phyloP scores from a whole-genome alignment of 2,797 vertebrate genomes.

The Syncerus caffer region DNA sequence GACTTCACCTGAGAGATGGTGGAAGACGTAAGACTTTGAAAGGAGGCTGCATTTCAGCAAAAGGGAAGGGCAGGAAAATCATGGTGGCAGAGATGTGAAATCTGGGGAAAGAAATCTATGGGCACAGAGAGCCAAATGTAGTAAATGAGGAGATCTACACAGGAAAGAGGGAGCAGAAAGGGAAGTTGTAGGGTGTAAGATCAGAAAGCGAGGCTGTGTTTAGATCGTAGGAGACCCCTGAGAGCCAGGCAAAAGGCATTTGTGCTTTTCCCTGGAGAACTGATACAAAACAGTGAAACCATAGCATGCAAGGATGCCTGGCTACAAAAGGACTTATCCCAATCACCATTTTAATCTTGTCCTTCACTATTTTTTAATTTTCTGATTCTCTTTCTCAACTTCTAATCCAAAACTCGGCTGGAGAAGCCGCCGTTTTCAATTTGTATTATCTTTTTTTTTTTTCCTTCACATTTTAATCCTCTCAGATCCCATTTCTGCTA shows the following conservation, averaged over 20 bases:
- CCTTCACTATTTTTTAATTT: constrained; percentile 44
- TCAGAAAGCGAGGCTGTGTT: neutral
- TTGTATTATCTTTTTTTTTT: constrained; percentile 71
- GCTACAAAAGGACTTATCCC: neutral
- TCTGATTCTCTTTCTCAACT: constrained; percentile 69
- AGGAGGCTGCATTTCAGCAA: neutral
- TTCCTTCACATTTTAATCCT: constrained; percentile 65
- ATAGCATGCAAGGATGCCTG: neutral
- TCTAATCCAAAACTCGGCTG: constrained; percentile 65
- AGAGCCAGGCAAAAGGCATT: constrained; percentile 16
- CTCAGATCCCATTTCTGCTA: constrained; percentile 74
- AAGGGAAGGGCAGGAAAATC: no score
- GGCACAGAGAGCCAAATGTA: neutral
- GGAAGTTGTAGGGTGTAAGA: neutral
- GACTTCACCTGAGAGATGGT: neutral
- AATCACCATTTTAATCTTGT: neutral
- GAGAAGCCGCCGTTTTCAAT: constrained; percentile 73
- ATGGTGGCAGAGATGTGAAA: neutral
- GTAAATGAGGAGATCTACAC: neutral
- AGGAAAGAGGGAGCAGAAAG: neutral
- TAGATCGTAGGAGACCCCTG: neutral
- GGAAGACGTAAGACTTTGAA: neutral
- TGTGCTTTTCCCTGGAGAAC: neutral
- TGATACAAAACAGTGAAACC: neutral
- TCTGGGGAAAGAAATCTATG: neutral